Percentiles rank a stretch among this genome's conserved stretches.
Evolutionary conservation across 64 coral and sea anemone genomes (phyloP).

Genomic region (Porites lutea): DNA sequence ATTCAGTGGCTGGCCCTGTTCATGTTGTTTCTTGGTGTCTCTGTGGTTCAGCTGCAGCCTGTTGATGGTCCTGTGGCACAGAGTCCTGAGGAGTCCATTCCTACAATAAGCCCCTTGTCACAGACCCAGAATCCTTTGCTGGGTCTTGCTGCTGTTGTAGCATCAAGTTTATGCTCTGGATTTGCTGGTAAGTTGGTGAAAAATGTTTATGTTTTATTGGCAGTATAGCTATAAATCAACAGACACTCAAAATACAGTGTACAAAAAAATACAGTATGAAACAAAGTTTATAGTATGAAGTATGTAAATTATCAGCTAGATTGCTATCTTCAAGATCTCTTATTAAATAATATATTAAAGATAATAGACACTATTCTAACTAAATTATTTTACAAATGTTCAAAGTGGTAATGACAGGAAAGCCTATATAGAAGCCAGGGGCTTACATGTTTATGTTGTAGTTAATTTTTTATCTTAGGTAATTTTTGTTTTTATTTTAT

Average conservation of each 20-base stretch:
- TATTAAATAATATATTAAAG: no score
- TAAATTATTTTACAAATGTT: no score
- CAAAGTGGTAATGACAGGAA: no score
- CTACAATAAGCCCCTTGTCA: background rate
- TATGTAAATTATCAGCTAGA: no score
- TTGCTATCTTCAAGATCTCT: no score
- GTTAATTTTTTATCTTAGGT: no score
- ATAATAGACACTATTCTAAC: no score
- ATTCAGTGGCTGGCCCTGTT: conserved; percentile 90
- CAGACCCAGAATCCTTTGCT: conserved; percentile 71
- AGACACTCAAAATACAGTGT: background rate
- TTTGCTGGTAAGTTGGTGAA: conserved; percentile 80
- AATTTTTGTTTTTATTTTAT: no score
- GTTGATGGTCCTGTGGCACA: conserved; percentile 30
- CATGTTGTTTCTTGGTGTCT: conserved; percentile 92
- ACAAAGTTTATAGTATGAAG: no score
- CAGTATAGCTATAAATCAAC: background rate
- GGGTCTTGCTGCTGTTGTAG: conserved; percentile 81
- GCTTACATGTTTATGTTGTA: no score
- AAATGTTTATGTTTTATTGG: background rate
- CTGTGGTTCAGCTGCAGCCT: conserved; percentile 89
- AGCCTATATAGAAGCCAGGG: no score
- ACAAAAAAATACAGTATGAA: background rate
- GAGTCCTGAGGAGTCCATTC: background rate
- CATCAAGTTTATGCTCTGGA: conserved; percentile 94